Base-by-base conservation (phyloP, 2,797 vertebrate species). In the Allobates femoralis region DNA sequence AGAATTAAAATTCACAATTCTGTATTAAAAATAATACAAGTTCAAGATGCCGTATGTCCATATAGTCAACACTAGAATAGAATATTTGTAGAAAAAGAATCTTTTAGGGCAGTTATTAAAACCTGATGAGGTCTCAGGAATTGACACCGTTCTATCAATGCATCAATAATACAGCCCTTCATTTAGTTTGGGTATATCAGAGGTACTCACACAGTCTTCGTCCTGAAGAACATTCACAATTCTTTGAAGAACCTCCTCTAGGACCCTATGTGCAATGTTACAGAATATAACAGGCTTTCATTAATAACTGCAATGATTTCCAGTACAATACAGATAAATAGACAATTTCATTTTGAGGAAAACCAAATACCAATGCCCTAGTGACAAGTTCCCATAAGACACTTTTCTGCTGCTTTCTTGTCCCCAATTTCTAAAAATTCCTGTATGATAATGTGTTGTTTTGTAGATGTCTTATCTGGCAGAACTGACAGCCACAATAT, bases 211-310 rank as follows among this genome's bases (percentile, higher is more conserved):
- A 95, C 96, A 97, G 86, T 97, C 97, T 94, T 98, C 97, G 87
- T 97, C 97, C 89, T 98, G 97, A 86, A 97, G 95, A 90, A 97
- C 90, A 89, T 97, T 96, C 85, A 97, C 97, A 71, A 97, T 92
- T 90, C 96, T 97, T 92, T 97, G 97, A 79, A 98, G 94, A 85
- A 96, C 95, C 88, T 98, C 97, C 83, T 97, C 97, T 92, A 97
- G 92, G 81, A 94, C 94, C 94, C 97, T 98, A 83, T 60, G 23
- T 60, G 77, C 21, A 26, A 79, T 21, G 77, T 79, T 41, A 19
- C 8, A 82, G 19, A 71, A 26, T 41, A 71, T 16, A 81, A 50
- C 23, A 81, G 26, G 18, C 79, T 69, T 69, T 69, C 46, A 32
- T 53, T 81, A 51, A 23, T 15, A 12, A 28, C 46, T 19, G 18